A percentile compares a stretch with the other conserved stretches of the same genome.
Evolutionary conservation across 2,888 invertebrate genomes (phyloP).

Genomic region (Monochamus alternatus): DNA sequence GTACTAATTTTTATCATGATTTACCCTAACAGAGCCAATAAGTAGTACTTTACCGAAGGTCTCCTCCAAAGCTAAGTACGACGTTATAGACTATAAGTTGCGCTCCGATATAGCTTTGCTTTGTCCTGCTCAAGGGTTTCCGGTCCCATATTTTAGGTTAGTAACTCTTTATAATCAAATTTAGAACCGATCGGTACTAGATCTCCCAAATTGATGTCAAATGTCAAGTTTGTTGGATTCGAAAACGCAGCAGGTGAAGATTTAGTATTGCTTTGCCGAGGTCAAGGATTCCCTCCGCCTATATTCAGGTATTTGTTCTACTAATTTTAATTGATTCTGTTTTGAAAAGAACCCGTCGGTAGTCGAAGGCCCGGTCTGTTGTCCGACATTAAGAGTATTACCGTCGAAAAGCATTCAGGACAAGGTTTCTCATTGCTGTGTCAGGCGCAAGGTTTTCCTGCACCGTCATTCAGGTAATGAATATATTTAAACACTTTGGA

Average conservation of each 20-base stretch:
- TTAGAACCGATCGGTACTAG: slow-evolving; percentile 70
- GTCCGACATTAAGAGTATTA: slow-evolving; percentile 61
- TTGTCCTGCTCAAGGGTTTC: slow-evolving; percentile 83
- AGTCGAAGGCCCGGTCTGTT: slow-evolving; percentile 64
- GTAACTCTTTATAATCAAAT: slow-evolving; percentile 52
- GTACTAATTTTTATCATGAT: slow-evolving; percentile 69
- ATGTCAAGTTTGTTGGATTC: slow-evolving; percentile 62
- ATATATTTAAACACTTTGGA: not conserved
- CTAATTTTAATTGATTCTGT: slow-evolving; percentile 33
- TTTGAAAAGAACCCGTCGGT: slow-evolving; percentile 65
- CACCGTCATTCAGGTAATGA: slow-evolving; percentile 74
- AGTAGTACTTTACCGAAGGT: slow-evolving; percentile 73
- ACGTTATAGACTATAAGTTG: slow-evolving; percentile 62
- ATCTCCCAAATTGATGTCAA: slow-evolving; percentile 67
- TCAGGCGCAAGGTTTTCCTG: slow-evolving; percentile 75
- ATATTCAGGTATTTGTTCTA: slow-evolving; percentile 71
- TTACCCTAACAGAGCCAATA: slow-evolving; percentile 70
- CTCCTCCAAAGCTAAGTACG: slow-evolving; percentile 67
- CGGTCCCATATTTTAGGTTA: slow-evolving; percentile 72
- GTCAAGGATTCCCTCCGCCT: slow-evolving; percentile 75
- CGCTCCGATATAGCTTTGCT: slow-evolving; percentile 73
- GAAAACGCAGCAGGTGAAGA: slow-evolving; percentile 57
- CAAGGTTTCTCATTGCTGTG: slow-evolving; percentile 70
- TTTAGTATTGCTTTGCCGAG: slow-evolving; percentile 71
- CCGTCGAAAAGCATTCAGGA: slow-evolving; percentile 64